Base-by-base conservation (phyloP, 2,888 invertebrate genomes). In the Ormyrus pomaceus region DNA sequence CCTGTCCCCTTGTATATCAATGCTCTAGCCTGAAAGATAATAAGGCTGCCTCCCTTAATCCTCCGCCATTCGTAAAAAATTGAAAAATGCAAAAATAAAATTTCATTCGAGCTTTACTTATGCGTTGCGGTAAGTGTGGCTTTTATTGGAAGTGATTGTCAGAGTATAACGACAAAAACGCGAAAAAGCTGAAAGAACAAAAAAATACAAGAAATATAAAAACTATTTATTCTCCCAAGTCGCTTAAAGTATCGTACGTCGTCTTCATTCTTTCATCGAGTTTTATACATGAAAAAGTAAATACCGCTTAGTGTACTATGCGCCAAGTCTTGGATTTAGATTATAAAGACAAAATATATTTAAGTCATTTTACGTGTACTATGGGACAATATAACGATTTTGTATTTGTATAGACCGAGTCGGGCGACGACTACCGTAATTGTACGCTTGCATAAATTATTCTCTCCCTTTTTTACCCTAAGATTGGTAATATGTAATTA, bases 381-480 rank as follows among this genome's bases (percentile, higher is more conserved):
- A 87, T 86, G 87, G 86, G 87, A 88, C 87, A 88, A 89, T 88
- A 89, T 89, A 87, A 87, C 87, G 83, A 88, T 88, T 89, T 89
- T 89, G 88, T 89, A 89, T 88, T 87, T 89, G 88, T 89, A 89
- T 88, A 77, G 74, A 82, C 68, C 73, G 73, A 82, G 78, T 81
- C 73, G 65, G 65, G 48, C 59, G 65, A 73, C 56, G 64, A 73
- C 72, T 75, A 74, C 13, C 70, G 73, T 72, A 65, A 75, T 70
- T 75, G 62, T 79, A 69, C 68, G 81, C 75, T 78, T 81, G 76
- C 71, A 81, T 79, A 72, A 81, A 79, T 79, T 72, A 79, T 81
- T 78, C 77, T 59, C 61, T 69, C 64, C 64, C 46, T 34, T 56
- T n/a, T 62, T 62, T 50, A 9, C 19, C 45, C 45, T 58, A 55